A percentile compares a stretch with the other conserved stretches of the same genome.
phyloP scores from a whole-genome alignment of 2,113 vertebrate genomes.

The Archocentrus centrarchus region DNA sequence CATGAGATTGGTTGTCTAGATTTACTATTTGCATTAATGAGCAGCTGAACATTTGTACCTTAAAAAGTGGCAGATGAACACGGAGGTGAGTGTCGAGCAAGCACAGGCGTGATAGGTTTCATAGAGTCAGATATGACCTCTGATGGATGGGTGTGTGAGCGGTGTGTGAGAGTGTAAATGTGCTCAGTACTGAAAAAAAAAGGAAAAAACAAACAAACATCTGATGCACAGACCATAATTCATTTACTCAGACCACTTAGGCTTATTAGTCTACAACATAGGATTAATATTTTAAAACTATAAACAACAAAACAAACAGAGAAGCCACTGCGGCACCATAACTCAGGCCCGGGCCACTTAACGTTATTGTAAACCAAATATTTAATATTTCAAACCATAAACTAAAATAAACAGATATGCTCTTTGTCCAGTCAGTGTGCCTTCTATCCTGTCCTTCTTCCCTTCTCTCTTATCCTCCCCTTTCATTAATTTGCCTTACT shows the following conservation, averaged over 20 bases:
- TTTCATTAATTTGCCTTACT: background rate
- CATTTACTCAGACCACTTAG: slow-evolving; percentile 74
- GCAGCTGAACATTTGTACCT: background rate
- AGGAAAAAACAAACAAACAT: background rate
- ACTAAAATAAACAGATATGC: slow-evolving; percentile 54
- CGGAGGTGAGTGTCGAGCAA: background rate
- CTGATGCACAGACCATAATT: slow-evolving; percentile 62
- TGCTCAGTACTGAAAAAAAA: slow-evolving; percentile 22
- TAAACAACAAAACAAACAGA: slow-evolving; percentile 75
- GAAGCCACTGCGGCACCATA: slow-evolving; percentile 61
- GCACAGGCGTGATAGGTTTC: background rate
- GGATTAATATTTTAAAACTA: slow-evolving; percentile 75
- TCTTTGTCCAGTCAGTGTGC: slow-evolving; percentile 25
- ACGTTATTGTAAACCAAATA: slow-evolving; percentile 79
- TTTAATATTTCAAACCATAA: slow-evolving; percentile 72
- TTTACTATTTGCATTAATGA: too few relatives aligned
- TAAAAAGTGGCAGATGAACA: background rate
- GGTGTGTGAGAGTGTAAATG: slow-evolving; percentile 21
- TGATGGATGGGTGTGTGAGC: slow-evolving; percentile 29
- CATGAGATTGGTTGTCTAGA: background rate
- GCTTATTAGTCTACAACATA: slow-evolving; percentile 75
- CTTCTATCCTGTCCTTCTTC: slow-evolving; percentile 19
- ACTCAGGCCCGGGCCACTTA: slow-evolving; percentile 71
- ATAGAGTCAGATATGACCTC: slow-evolving; percentile 29
- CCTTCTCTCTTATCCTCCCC: background rate